phyloP scores from a whole-genome alignment of 2,888 invertebrate genomes.

The Sarcophaga caerulescens region DNA sequence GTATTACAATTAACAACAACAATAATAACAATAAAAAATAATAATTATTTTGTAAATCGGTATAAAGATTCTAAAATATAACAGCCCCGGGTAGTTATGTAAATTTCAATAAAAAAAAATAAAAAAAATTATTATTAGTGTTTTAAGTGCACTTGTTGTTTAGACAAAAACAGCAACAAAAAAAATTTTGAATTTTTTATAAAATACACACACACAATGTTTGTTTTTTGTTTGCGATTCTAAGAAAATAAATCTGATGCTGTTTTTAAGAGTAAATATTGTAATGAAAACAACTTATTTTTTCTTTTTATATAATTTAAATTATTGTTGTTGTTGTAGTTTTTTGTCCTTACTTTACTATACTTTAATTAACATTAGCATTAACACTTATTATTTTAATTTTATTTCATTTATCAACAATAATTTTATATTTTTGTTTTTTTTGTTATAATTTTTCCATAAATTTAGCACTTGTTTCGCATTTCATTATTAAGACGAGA shows the following conservation, averaged over 20 bases:
- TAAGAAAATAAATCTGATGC: too few relatives aligned
- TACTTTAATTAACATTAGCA: not conserved
- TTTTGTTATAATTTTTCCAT: slow-evolving; percentile 14
- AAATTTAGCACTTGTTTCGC: slow-evolving; percentile 61
- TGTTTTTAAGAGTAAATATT: not conserved
- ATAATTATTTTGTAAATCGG: too few relatives aligned
- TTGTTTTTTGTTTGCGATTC: too few relatives aligned
- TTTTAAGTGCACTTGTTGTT: slow-evolving; percentile 66
- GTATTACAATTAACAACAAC: slow-evolving; percentile 6
- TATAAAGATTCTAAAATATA: not conserved
- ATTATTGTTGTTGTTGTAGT: not conserved
- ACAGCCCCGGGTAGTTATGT: slow-evolving; percentile 22
- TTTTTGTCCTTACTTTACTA: too few relatives aligned
- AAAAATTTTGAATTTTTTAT: too few relatives aligned
- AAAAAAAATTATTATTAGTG: too few relatives aligned
- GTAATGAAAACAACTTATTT: slow-evolving; percentile 22
- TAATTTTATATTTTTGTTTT: slow-evolving; percentile 19
- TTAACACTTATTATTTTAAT: slow-evolving; percentile 36
- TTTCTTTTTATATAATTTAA: slow-evolving; percentile 36
- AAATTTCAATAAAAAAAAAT: slow-evolving; percentile 13
- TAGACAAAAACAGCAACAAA: slow-evolving; percentile 1
- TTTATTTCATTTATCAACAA: slow-evolving; percentile 9
- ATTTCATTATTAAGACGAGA: slow-evolving; percentile 34
- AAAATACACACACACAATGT: too few relatives aligned
- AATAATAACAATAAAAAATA: slow-evolving; percentile 24